A percentile compares a stretch with the other conserved stretches of the same genome.
These are phyloP conservation scores for Chaetura pelagica DNA, from an alignment of 2,113 vertebrate species.

Conservation along the genomic window DNA sequence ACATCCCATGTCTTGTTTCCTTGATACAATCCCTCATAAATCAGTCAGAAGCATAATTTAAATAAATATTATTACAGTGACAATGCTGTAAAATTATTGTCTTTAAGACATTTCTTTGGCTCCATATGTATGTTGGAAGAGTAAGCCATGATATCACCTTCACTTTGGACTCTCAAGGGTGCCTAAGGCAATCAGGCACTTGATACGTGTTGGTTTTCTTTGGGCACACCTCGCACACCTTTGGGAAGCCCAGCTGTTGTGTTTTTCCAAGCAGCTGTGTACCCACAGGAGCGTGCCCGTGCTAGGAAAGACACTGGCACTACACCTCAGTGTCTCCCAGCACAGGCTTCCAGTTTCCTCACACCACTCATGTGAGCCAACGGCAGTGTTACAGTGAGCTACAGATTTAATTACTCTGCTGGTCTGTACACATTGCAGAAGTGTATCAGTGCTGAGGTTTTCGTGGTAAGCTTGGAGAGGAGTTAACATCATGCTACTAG, in stretches of 20 bases:
- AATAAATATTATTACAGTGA: not conserved
- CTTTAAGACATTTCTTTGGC: not conserved
- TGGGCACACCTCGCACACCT: not conserved
- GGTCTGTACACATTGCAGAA: not conserved
- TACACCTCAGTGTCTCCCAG: not conserved
- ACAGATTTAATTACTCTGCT: not conserved
- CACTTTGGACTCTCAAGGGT: not conserved
- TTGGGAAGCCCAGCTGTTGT: not conserved
- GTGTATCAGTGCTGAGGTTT: conserved; percentile 70
- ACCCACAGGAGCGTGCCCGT: accelerated
- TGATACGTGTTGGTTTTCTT: not conserved
- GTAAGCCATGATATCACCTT: not conserved
- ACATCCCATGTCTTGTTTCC: not conserved
- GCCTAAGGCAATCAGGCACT: not conserved
- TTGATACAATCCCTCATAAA: not conserved
- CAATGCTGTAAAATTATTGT: not conserved
- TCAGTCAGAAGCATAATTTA: not conserved
- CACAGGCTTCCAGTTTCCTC: not conserved
- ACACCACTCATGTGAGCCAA: not conserved
- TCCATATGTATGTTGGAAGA: accelerated
- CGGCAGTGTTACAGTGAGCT: not conserved
- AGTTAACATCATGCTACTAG: conserved; percentile 39
- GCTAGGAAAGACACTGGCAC: not conserved
- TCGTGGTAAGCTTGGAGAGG: conserved; percentile 56
- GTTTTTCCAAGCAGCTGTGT: not conserved